Evolutionary conservation across 1,140 invertebrate genomes (phyloP).

Genomic region (Eueides isabella): DNA sequence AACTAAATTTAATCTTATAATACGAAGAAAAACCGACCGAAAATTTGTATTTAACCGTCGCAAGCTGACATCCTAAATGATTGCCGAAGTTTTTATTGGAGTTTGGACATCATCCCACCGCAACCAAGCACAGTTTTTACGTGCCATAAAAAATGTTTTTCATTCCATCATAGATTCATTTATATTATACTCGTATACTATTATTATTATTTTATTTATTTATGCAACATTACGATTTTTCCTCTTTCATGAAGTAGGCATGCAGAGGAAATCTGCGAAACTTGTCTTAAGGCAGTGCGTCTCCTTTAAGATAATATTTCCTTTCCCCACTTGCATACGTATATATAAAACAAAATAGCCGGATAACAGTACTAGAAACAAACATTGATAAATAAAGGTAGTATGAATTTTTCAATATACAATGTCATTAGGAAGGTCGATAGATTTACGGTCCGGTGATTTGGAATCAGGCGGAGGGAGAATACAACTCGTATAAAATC

Average conservation of each 20-base stretch:
- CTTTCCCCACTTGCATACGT: too few relatives aligned
- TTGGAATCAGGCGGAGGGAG: conserved; percentile 27
- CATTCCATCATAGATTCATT: neutral
- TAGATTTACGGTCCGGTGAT: conserved; percentile 19
- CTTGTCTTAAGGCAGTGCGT: too few relatives aligned
- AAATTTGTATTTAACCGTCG: conserved; percentile 40
- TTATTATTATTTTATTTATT: too few relatives aligned
- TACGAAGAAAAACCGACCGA: conserved; percentile 31
- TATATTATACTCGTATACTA: neutral
- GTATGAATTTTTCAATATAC: conserved; percentile 19
- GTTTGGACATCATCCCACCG: conserved; percentile 39
- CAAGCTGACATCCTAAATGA: conserved; percentile 40
- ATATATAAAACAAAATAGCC: too few relatives aligned
- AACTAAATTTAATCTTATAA: conserved; percentile 34
- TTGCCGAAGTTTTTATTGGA: conserved; percentile 40
- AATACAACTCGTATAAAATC: neutral
- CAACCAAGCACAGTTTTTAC: conserved; percentile 36
- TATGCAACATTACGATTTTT: too few relatives aligned
- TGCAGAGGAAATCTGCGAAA: too few relatives aligned
- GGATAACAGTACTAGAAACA: neutral
- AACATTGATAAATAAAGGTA: conserved; percentile 2
- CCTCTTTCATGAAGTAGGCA: too few relatives aligned
- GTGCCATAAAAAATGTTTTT: conserved; percentile 22
- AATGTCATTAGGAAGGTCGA: conserved; percentile 17
- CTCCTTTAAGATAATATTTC: too few relatives aligned